These are phyloP conservation scores for Serrognathus titanus DNA, from an alignment of 2,888 invertebrate species.

Conservation along the genomic window DNA sequence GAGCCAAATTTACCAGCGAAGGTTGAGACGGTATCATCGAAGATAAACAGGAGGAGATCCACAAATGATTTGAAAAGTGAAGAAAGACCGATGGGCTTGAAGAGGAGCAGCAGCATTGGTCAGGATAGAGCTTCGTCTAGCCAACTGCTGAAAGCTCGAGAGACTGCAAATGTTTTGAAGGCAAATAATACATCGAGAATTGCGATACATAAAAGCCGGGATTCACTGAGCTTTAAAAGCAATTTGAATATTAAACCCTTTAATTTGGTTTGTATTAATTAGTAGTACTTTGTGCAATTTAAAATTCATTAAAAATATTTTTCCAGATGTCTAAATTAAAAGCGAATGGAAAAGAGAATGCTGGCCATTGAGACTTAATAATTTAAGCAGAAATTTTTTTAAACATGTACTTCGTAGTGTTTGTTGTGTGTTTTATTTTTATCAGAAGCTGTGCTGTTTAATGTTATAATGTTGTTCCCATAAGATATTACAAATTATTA, in stretches of 20 bases:
- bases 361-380: too few species aligned
- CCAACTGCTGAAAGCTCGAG: slow-evolving; percentile 6
- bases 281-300: not conserved
- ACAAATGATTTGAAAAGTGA: slow-evolving; percentile 20
- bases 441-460: too few species aligned
- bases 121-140: not conserved
- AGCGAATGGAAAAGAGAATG: slow-evolving; percentile 20
- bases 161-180: slow-evolving; percentile 6
- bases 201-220: not conserved
- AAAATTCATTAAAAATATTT: not conserved
- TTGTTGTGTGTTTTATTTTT: too few species aligned
- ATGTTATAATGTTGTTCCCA: too few species aligned
- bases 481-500: too few species aligned
- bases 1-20: slow-evolving; percentile 14
- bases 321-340: slow-evolving; percentile 15
- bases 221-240: not conserved
- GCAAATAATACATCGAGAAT: not conserved
- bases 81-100: slow-evolving; percentile 6
- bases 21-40: slow-evolving; percentile 3
- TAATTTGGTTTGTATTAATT: slow-evolving; percentile 17
- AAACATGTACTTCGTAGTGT: too few species aligned
- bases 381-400: too few species aligned
- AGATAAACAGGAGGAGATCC: slow-evolving; percentile 20
- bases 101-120: slow-evolving; percentile 21
- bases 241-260: slow-evolving; percentile 13